Evolutionary conservation across 2,113 vertebrate genomes (phyloP).

Genomic region (Glaucidium brasilianum): DNA sequence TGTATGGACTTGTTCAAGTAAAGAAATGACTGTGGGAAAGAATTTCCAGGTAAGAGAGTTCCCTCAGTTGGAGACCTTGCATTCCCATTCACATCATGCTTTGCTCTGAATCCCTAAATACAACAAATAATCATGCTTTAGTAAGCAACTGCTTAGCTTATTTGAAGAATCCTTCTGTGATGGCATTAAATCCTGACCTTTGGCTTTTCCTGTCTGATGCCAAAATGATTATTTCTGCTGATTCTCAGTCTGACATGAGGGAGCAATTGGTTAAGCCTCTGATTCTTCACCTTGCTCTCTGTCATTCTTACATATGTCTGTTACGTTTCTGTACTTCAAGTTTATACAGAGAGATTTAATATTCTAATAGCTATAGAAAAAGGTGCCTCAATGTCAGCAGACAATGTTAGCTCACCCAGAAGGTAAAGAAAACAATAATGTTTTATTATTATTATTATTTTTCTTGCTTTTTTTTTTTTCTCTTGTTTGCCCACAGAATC

Average conservation of each 20-base stretch:
- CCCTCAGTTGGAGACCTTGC: not conserved
- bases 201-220: constrained; percentile 66
- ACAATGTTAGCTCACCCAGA: not conserved
- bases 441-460: fast-evolving
- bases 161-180: constrained; percentile 54
- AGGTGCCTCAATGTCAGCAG: not conserved
- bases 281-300: constrained; percentile 49
- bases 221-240: constrained; percentile 72
- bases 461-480: not conserved
- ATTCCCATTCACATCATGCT: constrained; percentile 7
- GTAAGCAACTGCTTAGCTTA: constrained; percentile 70
- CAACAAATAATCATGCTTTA: constrained; percentile 64
- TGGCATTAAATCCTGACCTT: constrained; percentile 52
- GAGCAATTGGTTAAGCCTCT: constrained; percentile 68
- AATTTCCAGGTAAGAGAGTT: not conserved
- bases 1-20: not conserved
- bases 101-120: constrained; percentile 46
- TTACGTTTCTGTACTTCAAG: constrained; percentile 27
- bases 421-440: fast-evolving
- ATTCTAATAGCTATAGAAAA: not conserved
- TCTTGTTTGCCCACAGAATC: not conserved
- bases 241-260: constrained; percentile 66
- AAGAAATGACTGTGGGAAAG: not conserved
- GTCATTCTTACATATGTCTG: not conserved
- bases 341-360: constrained; percentile 53